Evolutionary conservation across 2,113 vertebrate genomes (phyloP).

Genomic region (Talpa occidentalis): DNA sequence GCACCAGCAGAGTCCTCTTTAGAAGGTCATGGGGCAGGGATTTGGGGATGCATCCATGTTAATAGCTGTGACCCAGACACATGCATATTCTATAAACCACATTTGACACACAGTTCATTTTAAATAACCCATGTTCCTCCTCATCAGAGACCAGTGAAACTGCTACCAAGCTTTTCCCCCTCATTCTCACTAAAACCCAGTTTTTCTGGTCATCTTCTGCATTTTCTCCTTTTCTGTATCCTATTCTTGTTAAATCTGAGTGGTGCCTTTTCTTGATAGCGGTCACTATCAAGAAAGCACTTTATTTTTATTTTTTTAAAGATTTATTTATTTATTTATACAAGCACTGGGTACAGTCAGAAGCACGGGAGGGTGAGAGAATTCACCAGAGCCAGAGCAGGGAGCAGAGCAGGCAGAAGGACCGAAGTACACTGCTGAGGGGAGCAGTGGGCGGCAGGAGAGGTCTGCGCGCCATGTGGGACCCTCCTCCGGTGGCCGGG

Average conservation of each 20-base stretch:
- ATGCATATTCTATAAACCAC: not conserved
- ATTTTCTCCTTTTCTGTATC: not conserved
- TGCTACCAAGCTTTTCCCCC: not conserved
- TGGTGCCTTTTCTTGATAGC: not conserved
- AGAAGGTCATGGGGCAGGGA: not conserved
- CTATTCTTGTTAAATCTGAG: not conserved
- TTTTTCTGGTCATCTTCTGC: not conserved
- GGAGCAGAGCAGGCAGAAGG: no score
- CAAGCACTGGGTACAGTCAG: no score
- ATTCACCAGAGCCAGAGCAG: no score
- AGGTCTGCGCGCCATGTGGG: no score
- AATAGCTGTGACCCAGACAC: not conserved
- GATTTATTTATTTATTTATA: no score
- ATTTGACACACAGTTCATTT: not conserved
- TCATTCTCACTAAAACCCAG: not conserved
- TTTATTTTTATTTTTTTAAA: no score
- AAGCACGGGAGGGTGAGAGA: no score
- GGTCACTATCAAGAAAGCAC: not conserved
- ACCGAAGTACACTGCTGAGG: no score
- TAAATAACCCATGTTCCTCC: not conserved
- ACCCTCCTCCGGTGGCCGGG: no score
- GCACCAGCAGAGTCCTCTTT: not conserved
- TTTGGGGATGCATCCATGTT: not conserved
- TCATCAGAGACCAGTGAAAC: not conserved
- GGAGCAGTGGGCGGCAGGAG: no score